Percentiles rank a stretch among this genome's conserved stretches.
phyloP scores from a whole-genome alignment of 1,140 invertebrate genomes.

The Plodia interpunctella region DNA sequence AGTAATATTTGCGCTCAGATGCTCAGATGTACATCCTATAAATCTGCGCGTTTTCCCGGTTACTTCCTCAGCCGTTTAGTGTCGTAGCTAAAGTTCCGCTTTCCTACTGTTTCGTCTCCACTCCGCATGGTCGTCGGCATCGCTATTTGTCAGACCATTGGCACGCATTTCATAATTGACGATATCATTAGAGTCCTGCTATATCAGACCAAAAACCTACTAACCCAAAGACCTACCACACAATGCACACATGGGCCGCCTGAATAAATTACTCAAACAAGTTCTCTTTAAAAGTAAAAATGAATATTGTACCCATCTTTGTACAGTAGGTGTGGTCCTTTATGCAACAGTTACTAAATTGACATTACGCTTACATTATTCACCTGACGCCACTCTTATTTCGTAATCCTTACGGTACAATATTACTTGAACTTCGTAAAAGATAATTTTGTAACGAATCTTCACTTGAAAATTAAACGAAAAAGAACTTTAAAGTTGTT shows the following conservation, averaged over 20 bases:
- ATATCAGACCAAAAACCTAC: background rate
- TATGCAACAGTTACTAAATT: background rate
- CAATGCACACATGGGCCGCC: background rate
- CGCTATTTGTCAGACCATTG: no score
- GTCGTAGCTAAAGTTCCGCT: no score
- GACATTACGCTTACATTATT: background rate
- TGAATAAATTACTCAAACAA: background rate
- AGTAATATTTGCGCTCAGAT: no score
- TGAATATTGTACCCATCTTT: background rate
- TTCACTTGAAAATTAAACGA: background rate
- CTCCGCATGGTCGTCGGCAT: no score
- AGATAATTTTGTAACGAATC: background rate
- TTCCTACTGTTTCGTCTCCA: no score
- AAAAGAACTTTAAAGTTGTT: background rate
- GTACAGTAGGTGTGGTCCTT: background rate
- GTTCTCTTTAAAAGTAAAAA: conserved; percentile 1
- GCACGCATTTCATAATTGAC: no score
- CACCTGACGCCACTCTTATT: background rate
- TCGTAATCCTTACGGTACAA: background rate
- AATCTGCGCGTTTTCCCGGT: no score
- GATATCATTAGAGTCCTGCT: background rate
- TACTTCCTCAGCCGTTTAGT: no score
- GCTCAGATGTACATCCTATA: no score
- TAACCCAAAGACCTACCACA: background rate
- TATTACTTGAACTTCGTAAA: background rate